A percentile compares a stretch with the other conserved stretches of the same genome.
phyloP scores from a whole-genome alignment of 35 echinoderm and acorn worm genomes.

The Chiridota heheva region DNA sequence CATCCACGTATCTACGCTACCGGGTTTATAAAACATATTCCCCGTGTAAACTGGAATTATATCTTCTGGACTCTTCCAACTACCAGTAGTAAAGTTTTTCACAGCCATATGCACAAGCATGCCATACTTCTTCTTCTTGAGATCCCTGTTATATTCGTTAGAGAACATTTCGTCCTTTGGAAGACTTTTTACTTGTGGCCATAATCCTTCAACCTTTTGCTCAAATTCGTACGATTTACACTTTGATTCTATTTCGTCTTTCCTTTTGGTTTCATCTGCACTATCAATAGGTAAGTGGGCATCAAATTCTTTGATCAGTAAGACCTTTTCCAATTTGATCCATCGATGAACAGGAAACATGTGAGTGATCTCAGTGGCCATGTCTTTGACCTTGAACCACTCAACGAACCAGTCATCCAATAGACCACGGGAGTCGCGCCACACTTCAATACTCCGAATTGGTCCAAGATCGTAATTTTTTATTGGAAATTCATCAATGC shows the following conservation, averaged over 20 bases:
- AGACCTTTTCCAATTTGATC: conserved; percentile 34
- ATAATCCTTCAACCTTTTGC: background rate
- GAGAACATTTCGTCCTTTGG: conserved; percentile 50
- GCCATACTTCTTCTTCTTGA: background rate
- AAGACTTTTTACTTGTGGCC: conserved; percentile 15
- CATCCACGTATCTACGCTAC: conserved; percentile 47
- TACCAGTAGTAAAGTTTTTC: background rate
- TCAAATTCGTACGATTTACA: conserved; percentile 23
- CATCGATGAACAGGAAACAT: conserved; percentile 71
- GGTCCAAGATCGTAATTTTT: conserved; percentile 46
- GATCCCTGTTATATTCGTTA: conserved; percentile 32
- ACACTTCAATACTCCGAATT: conserved; percentile 45
- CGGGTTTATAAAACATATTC: background rate
- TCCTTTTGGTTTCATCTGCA: conserved; percentile 12
- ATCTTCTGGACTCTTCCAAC: background rate
- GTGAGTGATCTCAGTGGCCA: background rate
- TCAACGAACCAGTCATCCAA: conserved; percentile 65
- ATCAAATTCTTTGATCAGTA: conserved; percentile 46
- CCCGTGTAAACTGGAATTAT: background rate
- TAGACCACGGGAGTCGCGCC: conserved; percentile 46
- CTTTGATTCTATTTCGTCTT: conserved; percentile 41
- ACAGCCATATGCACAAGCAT: background rate
- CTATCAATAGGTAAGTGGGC: conserved; percentile 54
- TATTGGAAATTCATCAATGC: conserved; percentile 8
- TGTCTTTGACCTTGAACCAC: conserved; percentile 27